Conservation (phyloP, 2,888 invertebrate genomes). For the Adelphocoris suturalis region DNA sequence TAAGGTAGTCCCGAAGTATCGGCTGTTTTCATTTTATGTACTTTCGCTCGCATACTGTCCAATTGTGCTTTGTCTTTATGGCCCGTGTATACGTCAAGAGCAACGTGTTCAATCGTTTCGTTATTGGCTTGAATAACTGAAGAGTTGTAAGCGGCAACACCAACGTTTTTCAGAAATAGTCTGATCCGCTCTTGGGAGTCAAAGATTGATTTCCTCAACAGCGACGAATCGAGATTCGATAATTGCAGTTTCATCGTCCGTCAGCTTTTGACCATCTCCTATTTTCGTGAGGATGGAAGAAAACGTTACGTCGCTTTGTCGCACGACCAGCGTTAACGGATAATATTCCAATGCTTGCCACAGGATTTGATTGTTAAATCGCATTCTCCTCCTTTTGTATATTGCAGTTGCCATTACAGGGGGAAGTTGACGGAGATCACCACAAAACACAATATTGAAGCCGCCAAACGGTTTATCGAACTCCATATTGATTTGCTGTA, state of each 20-base stretch:
- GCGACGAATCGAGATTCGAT: constrained; percentile 68
- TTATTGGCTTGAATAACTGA: constrained; percentile 4
- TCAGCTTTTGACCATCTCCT: constrained; percentile 6
- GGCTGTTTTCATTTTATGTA: constrained; percentile 51
- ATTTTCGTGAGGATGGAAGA: constrained; percentile 75
- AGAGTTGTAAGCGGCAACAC: constrained; percentile 44
- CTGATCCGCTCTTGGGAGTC: constrained; percentile 38
- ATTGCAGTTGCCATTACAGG: constrained; percentile 77
- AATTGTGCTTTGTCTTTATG: constrained; percentile 48
- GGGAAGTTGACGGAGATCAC: constrained; percentile 78
- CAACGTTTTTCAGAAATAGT: constrained; percentile 55
- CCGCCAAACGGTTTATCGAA: too few relatives aligned
- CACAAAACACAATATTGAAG: too few relatives aligned
- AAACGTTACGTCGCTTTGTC: constrained; percentile 77
- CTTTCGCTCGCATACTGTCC: constrained; percentile 49
- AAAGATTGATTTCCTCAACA: not conserved
- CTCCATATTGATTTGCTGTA: too few relatives aligned
- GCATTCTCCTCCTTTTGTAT: constrained; percentile 75
- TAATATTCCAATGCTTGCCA: constrained; percentile 31
- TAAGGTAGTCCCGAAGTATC: constrained; percentile 56
- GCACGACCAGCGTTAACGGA: constrained; percentile 77
- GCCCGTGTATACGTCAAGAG: constrained; percentile 54
- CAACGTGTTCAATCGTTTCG: too few relatives aligned
- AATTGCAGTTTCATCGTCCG: not conserved
- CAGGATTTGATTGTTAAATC: constrained; percentile 70